Conservation (phyloP, 2,113 vertebrate species). For the Colistium nudipinnis region DNA sequence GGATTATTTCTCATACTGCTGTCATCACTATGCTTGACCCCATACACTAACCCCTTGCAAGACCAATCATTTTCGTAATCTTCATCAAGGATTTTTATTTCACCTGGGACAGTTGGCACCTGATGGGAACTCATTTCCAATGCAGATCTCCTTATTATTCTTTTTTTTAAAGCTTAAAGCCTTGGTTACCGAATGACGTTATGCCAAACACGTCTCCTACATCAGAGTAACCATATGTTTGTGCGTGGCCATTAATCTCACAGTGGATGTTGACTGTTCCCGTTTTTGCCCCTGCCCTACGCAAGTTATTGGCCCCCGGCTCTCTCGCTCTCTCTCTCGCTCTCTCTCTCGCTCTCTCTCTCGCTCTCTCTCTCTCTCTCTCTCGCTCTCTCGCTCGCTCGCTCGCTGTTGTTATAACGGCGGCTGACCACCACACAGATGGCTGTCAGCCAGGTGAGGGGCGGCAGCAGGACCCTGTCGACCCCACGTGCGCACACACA, state of each 20-base stretch:
- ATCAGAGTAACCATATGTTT: conserved; percentile 78
- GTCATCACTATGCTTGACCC: not conserved
- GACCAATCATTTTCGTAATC: conserved; percentile 30
- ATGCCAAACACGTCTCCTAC: conserved; percentile 70
- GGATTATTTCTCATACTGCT: not conserved
- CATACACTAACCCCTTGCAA: not conserved
- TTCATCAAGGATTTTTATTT: conserved; percentile 40
- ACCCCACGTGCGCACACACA: conserved; percentile 32
- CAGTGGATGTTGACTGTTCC: conserved; percentile 67
- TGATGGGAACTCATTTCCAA: conserved; percentile 42
- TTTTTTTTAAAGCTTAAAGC: conserved; percentile 45
- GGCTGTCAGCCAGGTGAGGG: conserved; percentile 73
- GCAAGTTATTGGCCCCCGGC: conserved; percentile 58
- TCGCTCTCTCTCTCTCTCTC: no score
- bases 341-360: no score
- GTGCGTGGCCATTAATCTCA: conserved; percentile 69
- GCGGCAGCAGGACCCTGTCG: conserved; percentile 69
- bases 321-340: no score
- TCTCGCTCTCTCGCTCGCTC: no score
- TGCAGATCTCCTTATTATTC: conserved; percentile 40
- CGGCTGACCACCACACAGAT: conserved; percentile 74
- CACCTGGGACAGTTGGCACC: conserved; percentile 45
- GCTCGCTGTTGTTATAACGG: conserved; percentile 64
- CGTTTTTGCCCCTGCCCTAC: conserved; percentile 61
- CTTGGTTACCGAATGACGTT: conserved; percentile 49